Conservation (phyloP, 2,113 vertebrate genomes). For the Herpetotheres cachinnans region DNA sequence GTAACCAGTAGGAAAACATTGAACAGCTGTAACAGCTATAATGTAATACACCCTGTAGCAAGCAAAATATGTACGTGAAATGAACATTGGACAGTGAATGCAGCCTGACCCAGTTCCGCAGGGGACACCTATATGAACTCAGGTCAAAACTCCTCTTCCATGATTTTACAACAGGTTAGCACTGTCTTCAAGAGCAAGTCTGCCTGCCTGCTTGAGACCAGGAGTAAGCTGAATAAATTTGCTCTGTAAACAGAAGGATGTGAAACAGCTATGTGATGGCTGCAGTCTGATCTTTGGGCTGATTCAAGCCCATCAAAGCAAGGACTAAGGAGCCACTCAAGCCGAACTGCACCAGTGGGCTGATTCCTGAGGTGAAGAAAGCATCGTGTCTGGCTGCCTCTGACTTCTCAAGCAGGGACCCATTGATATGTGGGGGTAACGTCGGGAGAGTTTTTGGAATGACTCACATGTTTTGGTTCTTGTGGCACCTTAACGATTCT, state of each 20-base stretch:
- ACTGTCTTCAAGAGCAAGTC: not conserved
- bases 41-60: not conserved
- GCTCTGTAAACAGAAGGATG: not conserved
- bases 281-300: not conserved
- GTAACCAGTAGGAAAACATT: not conserved
- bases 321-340: not conserved
- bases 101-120: not conserved
- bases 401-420: not conserved
- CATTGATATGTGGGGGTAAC: not conserved
- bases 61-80: not conserved
- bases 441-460: not conserved
- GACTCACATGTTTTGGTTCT: not conserved
- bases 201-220: not conserved
- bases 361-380: not conserved
- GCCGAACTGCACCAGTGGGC: fast-evolving
- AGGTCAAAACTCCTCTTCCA: not conserved
- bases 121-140: fast-evolving
- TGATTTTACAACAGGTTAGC: not conserved
- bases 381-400: not conserved
- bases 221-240: not conserved
- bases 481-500: not conserved
- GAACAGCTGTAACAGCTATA: slow-evolving; percentile 19
- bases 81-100: not conserved
- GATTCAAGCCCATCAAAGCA: not conserved
- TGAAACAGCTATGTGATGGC: not conserved